A percentile compares a stretch with the other conserved stretches of the same genome.
These are phyloP conservation scores for Chaitophorus viminalis DNA, from an alignment of 2,888 invertebrate species.

Conservation along the genomic window DNA sequence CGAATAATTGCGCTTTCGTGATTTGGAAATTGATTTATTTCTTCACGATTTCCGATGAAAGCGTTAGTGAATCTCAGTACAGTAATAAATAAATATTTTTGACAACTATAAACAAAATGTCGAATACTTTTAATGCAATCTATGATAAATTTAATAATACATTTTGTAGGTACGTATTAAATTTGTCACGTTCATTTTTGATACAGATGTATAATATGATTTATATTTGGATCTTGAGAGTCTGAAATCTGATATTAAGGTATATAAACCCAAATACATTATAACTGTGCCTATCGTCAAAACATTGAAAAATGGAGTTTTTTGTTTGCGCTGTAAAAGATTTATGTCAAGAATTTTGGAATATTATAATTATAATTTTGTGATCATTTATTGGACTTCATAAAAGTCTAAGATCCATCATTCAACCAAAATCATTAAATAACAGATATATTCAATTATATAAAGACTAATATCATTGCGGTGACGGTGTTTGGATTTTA, in stretches of 20 bases:
- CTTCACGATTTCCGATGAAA: not conserved
- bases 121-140: not conserved
- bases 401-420: too few species aligned
- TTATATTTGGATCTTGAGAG: not conserved
- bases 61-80: not conserved
- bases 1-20: conserved; percentile 13
- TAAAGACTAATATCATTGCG: not conserved
- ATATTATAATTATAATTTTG: too few species aligned
- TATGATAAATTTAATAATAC: not conserved
- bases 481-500: not conserved
- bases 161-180: not conserved
- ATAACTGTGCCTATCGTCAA: too few species aligned
- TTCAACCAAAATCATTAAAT: too few species aligned
- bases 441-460: too few species aligned
- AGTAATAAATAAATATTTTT: not conserved
- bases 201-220: not conserved
- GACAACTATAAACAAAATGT: not conserved
- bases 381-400: too few species aligned
- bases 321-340: too few species aligned
- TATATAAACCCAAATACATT: too few species aligned
- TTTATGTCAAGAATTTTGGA: too few species aligned
- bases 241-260: not conserved
- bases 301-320: too few species aligned
- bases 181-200: not conserved
- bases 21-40: conserved; percentile 45